phyloP scores from a whole-genome alignment of 2,888 invertebrate species.

The Aproaerema taeniolella region DNA sequence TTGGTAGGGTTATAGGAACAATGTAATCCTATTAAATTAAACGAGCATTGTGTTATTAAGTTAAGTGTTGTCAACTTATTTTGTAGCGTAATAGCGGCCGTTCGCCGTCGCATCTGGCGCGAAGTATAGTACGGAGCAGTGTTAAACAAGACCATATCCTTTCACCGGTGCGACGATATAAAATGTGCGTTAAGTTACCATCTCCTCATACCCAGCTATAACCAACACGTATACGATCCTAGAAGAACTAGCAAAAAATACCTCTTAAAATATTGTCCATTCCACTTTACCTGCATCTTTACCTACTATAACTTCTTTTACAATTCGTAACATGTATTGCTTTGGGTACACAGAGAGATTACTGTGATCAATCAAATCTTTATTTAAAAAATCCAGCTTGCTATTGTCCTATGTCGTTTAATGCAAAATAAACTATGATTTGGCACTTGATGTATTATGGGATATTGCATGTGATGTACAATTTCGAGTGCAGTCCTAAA shows the following conservation, averaged over 20 bases:
- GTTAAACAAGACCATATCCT: too few relatives aligned
- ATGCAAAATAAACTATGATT: slow-evolving; percentile 40
- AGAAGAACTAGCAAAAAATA: slow-evolving; percentile 15
- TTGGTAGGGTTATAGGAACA: too few relatives aligned
- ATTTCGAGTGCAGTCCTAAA: too few relatives aligned
- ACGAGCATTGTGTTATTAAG: too few relatives aligned
- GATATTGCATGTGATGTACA: too few relatives aligned
- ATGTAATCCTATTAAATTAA: too few relatives aligned
- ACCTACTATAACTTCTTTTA: slow-evolving; percentile 2
- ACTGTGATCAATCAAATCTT: slow-evolving; percentile 33
- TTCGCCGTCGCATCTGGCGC: too few relatives aligned
- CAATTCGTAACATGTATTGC: slow-evolving; percentile 10
- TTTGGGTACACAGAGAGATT: slow-evolving; percentile 25
- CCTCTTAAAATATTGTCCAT: slow-evolving; percentile 15
- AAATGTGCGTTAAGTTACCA: slow-evolving; percentile 13
- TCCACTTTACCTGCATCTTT: slow-evolving; percentile 6
- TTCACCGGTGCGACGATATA: slow-evolving; percentile 8
- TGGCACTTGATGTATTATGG: slow-evolving; percentile 57
- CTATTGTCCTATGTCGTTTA: slow-evolving; percentile 39
- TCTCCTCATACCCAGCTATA: slow-evolving; percentile 7
- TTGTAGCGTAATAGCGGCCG: too few relatives aligned
- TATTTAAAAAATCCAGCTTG: slow-evolving; percentile 30
- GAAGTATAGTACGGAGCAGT: too few relatives aligned
- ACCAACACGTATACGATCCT: slow-evolving; percentile 10
- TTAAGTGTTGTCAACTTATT: too few relatives aligned